Base-by-base conservation (phyloP, 2,113 vertebrate genomes). In the Picathartes gymnocephalus region DNA sequence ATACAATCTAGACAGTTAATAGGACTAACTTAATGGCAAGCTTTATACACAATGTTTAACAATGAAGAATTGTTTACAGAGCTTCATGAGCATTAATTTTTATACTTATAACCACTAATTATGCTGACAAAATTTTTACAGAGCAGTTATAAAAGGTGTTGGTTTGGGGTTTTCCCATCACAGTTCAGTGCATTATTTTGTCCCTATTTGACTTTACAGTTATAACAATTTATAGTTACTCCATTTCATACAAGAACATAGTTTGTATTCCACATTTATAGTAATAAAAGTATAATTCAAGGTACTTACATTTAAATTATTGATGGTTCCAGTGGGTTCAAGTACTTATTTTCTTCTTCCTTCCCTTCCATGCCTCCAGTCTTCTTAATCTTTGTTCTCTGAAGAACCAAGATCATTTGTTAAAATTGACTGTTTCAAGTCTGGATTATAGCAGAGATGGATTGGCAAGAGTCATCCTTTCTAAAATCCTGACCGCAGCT, bases 401-500 rank as follows among this genome's bases (percentile, higher is more conserved):
- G 96, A 99, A 99, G 98, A 99, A 99, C 97, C 99, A 99, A 97
- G 99, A 99, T 96, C 98, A 99, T 85, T 98, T 99, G 96, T 97
- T 99, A 86, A 99, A 99, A 97, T 95, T 99, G 85, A 99, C 99
- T 16, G 98, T 99, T 88, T 99, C 99, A 93, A 99, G 99, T 84
- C 98, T 99, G 97, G 99, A 99, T 97, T 99, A 99, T 92, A 99
- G 99, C 96, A 98, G 99, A 93, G 99, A 99, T 86, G 99, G 99
- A 30, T 97, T 99, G 91, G 99, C 99, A 72, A 98, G 99, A 97
- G 99, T 99, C 82, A 99, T 99, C 69, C 99, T 99, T 93, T 99
- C 99, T 42, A 99, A 99, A 98, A 99, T 99, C 93, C 97, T 99
- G 94, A 99, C 99, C 28, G 99, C 99, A 96, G 98, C 99, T 96